Conservation (phyloP, 2,797 vertebrate species). For the Anguilla anguilla region DNA sequence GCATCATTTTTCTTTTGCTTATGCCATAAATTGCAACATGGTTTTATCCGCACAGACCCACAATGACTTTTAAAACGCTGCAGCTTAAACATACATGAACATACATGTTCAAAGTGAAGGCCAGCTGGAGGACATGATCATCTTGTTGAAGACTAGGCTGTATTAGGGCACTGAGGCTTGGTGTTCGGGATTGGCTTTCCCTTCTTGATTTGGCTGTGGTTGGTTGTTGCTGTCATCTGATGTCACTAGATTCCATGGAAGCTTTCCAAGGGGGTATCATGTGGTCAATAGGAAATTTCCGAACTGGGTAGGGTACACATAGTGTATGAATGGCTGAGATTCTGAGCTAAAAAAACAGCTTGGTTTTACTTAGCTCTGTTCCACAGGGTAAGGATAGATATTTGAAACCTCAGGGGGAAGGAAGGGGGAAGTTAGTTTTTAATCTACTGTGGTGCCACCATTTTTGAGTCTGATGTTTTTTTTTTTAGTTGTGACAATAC, state of each 20-base stretch:
- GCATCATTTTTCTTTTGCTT: not conserved
- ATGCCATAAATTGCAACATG: not conserved
- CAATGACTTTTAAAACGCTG: not conserved
- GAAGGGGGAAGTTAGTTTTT: too few relatives aligned
- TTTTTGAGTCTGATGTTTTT: too few relatives aligned
- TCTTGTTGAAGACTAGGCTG: conserved; percentile 7
- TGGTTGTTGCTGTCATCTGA: not conserved
- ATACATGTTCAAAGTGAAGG: not conserved
- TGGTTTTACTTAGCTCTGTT: conserved; percentile 1
- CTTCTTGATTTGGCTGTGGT: not conserved
- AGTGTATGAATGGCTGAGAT: not conserved
- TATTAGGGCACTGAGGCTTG: not conserved
- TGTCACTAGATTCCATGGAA: conserved; percentile 27
- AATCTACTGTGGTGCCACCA: too few relatives aligned
- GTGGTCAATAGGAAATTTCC: not conserved
- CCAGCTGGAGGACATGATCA: not conserved
- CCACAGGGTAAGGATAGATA: too few relatives aligned
- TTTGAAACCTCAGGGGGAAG: not conserved
- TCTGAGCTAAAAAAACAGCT: conserved; percentile 21
- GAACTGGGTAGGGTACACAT: not conserved
- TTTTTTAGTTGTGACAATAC: too few relatives aligned
- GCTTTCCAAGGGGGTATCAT: not conserved
- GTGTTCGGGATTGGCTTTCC: not conserved
- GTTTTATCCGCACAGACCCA: not conserved
- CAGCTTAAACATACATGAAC: not conserved